Conservation (phyloP, 2,797 vertebrate species). For the Thalassophryne amazonica region DNA sequence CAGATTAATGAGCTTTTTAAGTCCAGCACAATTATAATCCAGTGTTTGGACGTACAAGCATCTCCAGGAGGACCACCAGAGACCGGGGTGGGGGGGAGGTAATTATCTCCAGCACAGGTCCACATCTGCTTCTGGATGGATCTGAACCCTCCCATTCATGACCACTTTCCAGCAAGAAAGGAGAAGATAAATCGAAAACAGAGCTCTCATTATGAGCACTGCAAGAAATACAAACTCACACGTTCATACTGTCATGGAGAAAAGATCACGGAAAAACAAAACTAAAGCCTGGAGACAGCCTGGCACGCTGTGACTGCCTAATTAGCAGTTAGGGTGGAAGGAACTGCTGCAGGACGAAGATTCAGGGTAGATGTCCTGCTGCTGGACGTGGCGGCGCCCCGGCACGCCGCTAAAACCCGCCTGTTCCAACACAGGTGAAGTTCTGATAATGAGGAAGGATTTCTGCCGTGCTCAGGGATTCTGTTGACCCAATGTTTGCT, state of each 20-base stretch:
- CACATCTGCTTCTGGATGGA: constrained; percentile 27
- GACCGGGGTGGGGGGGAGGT: no score
- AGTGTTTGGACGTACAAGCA: constrained; percentile 41
- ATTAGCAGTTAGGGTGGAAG: constrained; percentile 35
- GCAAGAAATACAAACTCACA: constrained; percentile 29
- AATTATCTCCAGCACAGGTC: constrained; percentile 51
- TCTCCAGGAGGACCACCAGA: constrained; percentile 48
- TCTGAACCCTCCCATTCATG: constrained; percentile 43
- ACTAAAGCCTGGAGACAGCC: constrained; percentile 26
- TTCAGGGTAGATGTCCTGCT: constrained; percentile 39
- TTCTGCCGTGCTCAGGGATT: background rate
- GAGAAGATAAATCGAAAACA: background rate
- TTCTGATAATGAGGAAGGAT: constrained; percentile 21
- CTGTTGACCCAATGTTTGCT: no score
- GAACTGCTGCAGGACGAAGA: constrained; percentile 16
- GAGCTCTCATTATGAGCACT: constrained; percentile 62
- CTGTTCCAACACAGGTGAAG: background rate
- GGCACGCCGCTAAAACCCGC: background rate
- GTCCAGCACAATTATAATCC: constrained; percentile 53
- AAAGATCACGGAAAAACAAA: constrained; percentile 4
- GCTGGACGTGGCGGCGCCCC: constrained; percentile 25
- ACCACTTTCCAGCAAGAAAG: background rate
- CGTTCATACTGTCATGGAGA: constrained; percentile 26
- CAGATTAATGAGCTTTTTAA: constrained; percentile 66
- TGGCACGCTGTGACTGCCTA: constrained; percentile 25